phyloP scores from a whole-genome alignment of 1,140 invertebrate genomes.

The Medauroidea extradentata region DNA sequence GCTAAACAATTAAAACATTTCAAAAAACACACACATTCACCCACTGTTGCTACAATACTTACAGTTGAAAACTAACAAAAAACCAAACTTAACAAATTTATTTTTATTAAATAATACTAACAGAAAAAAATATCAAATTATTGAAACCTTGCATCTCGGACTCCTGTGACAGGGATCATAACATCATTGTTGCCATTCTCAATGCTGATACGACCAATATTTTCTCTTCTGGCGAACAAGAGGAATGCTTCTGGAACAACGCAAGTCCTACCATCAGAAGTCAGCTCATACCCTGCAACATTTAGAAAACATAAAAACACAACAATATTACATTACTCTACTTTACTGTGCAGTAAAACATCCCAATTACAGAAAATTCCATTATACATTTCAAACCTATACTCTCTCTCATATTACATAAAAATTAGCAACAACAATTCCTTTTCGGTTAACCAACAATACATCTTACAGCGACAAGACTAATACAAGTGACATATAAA shows the following conservation, averaged over 20 bases:
- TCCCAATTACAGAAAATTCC: not conserved
- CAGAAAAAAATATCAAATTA: slow-evolving; percentile 10
- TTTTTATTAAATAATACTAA: not conserved
- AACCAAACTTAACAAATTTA: not conserved
- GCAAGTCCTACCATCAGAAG: slow-evolving; percentile 71
- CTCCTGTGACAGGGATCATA: slow-evolving; percentile 71
- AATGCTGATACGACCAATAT: slow-evolving; percentile 80
- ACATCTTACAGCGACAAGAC: too few species aligned
- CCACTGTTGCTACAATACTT: not conserved
- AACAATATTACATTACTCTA: slow-evolving; percentile 9
- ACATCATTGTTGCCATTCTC: slow-evolving; percentile 72
- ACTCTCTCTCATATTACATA: not conserved
- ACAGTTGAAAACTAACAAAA: too few species aligned
- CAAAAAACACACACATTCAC: not conserved
- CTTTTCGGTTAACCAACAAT: too few species aligned
- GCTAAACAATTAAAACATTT: not conserved
- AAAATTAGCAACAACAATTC: slow-evolving; percentile 6
- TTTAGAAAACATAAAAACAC: too few species aligned
- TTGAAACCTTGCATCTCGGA: slow-evolving; percentile 77
- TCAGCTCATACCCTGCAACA: slow-evolving; percentile 62
- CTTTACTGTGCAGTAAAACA: not conserved
- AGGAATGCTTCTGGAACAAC: slow-evolving; percentile 84
- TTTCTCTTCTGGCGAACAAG: slow-evolving; percentile 75
- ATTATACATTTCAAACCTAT: not conserved
- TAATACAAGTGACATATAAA: too few species aligned